Conservation (phyloP, 2,797 vertebrate species). For the Microcaecilia unicolor region DNA sequence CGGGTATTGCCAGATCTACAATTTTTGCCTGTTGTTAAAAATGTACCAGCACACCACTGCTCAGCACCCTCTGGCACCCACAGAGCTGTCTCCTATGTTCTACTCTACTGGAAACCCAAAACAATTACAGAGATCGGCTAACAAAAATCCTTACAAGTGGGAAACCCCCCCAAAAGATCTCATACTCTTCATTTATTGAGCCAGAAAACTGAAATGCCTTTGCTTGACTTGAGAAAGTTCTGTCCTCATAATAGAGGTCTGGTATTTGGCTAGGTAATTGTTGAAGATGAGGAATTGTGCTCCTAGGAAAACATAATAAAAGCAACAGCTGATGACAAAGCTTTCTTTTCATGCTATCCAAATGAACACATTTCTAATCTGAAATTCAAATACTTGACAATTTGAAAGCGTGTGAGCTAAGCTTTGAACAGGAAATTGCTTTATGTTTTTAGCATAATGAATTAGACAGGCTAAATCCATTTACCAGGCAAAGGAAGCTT, state of each 20-base stretch:
- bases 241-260: slow-evolving; percentile 38
- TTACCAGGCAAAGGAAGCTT: slow-evolving; percentile 56
- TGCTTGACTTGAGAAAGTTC: slow-evolving; percentile 45
- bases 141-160: slow-evolving; percentile 22
- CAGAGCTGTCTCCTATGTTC: too few relatives aligned
- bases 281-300: slow-evolving; percentile 54
- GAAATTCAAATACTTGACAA: slow-evolving; percentile 77
- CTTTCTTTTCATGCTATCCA: slow-evolving; percentile 66
- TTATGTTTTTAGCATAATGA: slow-evolving; percentile 75
- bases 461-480: slow-evolving; percentile 60
- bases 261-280: slow-evolving; percentile 49
- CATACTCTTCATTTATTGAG: slow-evolving; percentile 23
- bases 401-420: slow-evolving; percentile 59
- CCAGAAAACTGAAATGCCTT: slow-evolving; percentile 42
- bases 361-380: slow-evolving; percentile 78
- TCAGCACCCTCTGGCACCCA: too few relatives aligned
- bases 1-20: too few relatives aligned
- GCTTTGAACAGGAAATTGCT: slow-evolving; percentile 73
- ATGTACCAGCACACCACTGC: too few relatives aligned
- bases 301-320: slow-evolving; percentile 65
- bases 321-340: slow-evolving; percentile 70
- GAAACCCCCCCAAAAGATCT: slow-evolving; percentile 12
- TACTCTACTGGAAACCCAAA: neutral
- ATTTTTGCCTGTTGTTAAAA: too few relatives aligned
- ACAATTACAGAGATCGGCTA: slow-evolving; percentile 18